Evolutionary conservation across 2,888 invertebrate genomes (phyloP).

Genomic region (Oxyteleia sp.): DNA sequence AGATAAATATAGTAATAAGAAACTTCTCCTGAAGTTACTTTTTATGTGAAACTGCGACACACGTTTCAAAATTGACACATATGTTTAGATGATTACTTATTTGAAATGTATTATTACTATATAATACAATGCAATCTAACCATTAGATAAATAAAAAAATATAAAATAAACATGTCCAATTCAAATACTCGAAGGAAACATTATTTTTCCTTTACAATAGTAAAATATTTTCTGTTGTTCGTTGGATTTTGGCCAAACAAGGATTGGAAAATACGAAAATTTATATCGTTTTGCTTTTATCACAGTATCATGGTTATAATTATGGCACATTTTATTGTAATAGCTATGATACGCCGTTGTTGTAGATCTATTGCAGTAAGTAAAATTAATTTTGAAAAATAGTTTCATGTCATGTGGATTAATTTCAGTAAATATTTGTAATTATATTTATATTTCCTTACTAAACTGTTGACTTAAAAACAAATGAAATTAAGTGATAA

Average conservation of each 20-base stretch:
- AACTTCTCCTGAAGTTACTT: too few species aligned
- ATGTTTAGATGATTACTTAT: too few species aligned
- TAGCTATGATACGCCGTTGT: background rate
- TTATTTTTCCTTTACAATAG: constrained; percentile 29
- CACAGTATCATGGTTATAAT: constrained; percentile 12
- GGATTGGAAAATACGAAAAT: background rate
- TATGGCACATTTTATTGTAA: constrained; percentile 4
- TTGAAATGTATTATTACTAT: too few species aligned
- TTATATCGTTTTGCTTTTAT: constrained; percentile 30
- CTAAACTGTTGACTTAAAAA: too few species aligned
- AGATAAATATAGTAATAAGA: background rate
- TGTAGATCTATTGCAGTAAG: constrained; percentile 20
- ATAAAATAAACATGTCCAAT: background rate
- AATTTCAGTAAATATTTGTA: too few species aligned
- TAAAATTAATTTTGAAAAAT: background rate
- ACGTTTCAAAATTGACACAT: too few species aligned
- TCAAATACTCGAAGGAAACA: background rate
- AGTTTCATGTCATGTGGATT: background rate
- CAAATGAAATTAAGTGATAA: too few species aligned
- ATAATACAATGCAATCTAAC: too few species aligned
- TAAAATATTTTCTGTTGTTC: constrained; percentile 16
- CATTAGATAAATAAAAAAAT: background rate
- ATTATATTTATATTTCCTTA: too few species aligned
- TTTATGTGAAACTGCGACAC: too few species aligned
- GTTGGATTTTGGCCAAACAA: constrained; percentile 43